Evolutionary conservation across 2,113 vertebrate species (phyloP), one percentile per base, ranked within the genome.

Genomic region (Oncorhynchus keta): DNA sequence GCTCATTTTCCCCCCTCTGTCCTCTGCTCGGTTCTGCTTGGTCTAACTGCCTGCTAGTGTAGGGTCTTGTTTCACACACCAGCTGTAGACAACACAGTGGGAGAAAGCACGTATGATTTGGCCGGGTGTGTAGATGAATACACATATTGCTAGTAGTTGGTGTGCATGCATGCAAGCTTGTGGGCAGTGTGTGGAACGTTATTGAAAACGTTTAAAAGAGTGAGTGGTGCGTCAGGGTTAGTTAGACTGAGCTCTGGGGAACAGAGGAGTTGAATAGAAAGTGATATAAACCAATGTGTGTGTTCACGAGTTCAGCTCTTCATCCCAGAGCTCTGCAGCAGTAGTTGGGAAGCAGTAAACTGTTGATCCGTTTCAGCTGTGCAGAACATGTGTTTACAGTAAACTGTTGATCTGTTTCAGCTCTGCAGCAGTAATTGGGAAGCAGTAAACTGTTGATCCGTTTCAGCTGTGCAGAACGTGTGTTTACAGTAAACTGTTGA

Each of bases 251-350:
- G 75, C 81, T 5, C 28, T 8, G 26, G 76, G 13, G 57, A 22
- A 20, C 2, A n/a, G 30, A 35, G n/a, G 16, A 89, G 85, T 76
- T 83, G 77, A 84, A 90, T 86, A 76, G 84, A 89, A 81, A 79
- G 81, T 83, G 84, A 90, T 90, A 85, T 80, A 80, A 85, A 85
- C 84, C 73, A 57, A 18, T 24, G 26, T 69, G 68, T 28, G 45
- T 39, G 65, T 18, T 26, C 26, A 16, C 72, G 6, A 18, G 62
- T 26, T 26, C 87, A 84, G 80, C 70, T 79, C 89, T 90, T 91
- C 90, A 91, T 92, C 84, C 83, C 74, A 16, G 8, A 26, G n/a
- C 3, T 83, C 84, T 73, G 86, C 26, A 69, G 89, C 1, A 67
- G 75, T 66, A 76, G 70, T 78, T 83, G 82, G 79, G 82, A 89